Evolutionary conservation across 2,797 vertebrate species (phyloP).

Genomic region (Lacerta agilis): DNA sequence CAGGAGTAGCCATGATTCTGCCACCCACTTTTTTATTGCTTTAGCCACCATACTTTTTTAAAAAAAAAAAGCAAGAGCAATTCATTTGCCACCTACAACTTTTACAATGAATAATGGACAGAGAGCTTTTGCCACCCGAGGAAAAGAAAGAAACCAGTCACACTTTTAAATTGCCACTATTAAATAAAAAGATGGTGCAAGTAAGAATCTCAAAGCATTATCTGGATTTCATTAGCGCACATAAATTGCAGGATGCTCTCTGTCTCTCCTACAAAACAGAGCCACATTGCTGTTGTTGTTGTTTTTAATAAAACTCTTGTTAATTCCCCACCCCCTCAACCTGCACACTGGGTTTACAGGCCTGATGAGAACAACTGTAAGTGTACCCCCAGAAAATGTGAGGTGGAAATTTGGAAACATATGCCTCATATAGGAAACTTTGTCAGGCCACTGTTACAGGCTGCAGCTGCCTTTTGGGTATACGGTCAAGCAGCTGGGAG

Average conservation of each 20-base stretch:
- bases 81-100: neutral
- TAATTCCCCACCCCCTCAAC: rapidly evolving
- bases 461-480: neutral
- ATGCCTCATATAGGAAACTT: neutral
- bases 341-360: neutral
- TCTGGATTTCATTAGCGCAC: neutral
- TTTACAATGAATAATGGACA: neutral
- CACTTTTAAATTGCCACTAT: neutral
- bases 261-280: neutral
- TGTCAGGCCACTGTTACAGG: neutral
- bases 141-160: neutral
- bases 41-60: neutral
- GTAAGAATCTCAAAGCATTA: neutral
- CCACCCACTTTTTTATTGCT: neutral
- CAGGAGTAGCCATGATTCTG: neutral
- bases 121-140: neutral
- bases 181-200: too few relatives aligned
- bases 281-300: neutral
- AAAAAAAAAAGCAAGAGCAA: neutral
- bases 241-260: neutral
- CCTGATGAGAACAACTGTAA: neutral
- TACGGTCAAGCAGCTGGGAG: neutral
- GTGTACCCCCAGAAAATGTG: neutral
- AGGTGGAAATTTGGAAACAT: neutral
- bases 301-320: neutral